Evolutionary conservation across 2,113 vertebrate genomes (phyloP).

Genomic region (Corythornis vintsioides): DNA sequence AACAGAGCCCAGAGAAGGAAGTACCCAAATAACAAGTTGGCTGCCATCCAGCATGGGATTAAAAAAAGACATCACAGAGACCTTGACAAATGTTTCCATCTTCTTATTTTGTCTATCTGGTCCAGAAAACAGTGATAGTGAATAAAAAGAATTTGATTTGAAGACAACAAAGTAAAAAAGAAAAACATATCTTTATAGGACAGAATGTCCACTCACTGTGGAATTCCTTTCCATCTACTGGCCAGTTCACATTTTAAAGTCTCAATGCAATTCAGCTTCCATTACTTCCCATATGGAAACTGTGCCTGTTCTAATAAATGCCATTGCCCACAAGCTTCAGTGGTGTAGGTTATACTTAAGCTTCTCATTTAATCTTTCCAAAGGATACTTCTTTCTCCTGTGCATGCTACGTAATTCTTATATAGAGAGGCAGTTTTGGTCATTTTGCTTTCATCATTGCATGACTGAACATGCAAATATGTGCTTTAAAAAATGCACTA

Average conservation of each 20-base stretch:
- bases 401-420: not conserved
- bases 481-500: not conserved
- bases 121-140: not conserved
- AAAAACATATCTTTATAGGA: not conserved
- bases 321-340: not conserved
- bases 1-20: not conserved
- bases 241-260: not conserved
- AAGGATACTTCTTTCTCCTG: not conserved
- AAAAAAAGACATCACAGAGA: not conserved
- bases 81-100: slow-evolving; percentile 1
- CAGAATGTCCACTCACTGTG: not conserved
- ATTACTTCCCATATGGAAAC: not conserved
- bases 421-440: not conserved
- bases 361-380: not conserved
- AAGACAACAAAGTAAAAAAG: not conserved
- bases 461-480: not conserved
- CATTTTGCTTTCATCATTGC: not conserved
- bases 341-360: not conserved
- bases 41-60: not conserved
- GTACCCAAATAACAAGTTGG: not conserved
- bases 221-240: not conserved
- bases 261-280: not conserved
- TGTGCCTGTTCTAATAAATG: not conserved
- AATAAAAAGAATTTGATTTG: not conserved
- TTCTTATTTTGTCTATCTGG: not conserved